Conservation (phyloP, 2,113 vertebrate genomes). For the Tetrax tetrax region DNA sequence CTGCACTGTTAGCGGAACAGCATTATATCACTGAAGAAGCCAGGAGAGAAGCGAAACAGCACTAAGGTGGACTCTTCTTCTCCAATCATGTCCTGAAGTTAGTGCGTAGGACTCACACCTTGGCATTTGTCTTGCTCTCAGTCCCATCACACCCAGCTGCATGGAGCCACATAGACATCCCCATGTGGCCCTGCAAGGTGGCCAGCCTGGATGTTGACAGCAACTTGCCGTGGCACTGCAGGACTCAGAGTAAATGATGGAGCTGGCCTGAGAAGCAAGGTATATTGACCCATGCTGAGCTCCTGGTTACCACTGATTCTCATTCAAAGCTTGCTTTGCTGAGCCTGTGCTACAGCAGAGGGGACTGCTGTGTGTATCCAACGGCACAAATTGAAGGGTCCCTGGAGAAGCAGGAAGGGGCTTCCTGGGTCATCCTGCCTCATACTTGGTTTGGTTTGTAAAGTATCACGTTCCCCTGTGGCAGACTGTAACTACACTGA, state of each 20-base stretch:
- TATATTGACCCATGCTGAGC: not conserved
- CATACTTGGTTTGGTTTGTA: slow-evolving; percentile 15
- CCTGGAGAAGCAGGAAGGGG: not conserved
- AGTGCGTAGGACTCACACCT: not conserved
- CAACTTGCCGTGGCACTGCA: not conserved
- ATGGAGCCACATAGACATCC: not conserved
- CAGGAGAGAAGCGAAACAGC: not conserved
- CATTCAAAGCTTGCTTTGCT: not conserved
- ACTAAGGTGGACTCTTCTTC: not conserved
- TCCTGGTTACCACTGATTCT: not conserved
- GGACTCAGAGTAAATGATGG: not conserved
- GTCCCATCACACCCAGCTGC: accelerated
- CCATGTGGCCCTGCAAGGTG: not conserved
- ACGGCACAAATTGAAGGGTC: not conserved
- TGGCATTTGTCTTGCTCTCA: accelerated
- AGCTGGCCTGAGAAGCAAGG: not conserved
- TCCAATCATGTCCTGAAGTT: not conserved
- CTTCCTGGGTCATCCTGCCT: slow-evolving; percentile 3
- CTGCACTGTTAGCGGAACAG: not conserved
- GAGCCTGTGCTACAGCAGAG: not conserved
- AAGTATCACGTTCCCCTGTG: not conserved
- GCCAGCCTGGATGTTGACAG: not conserved
- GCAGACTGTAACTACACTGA: not conserved
- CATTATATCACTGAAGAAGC: not conserved
- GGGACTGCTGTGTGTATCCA: not conserved